Evolutionary conservation across 2,888 invertebrate species (phyloP).

Genomic region (Trissolcus japonicus): DNA sequence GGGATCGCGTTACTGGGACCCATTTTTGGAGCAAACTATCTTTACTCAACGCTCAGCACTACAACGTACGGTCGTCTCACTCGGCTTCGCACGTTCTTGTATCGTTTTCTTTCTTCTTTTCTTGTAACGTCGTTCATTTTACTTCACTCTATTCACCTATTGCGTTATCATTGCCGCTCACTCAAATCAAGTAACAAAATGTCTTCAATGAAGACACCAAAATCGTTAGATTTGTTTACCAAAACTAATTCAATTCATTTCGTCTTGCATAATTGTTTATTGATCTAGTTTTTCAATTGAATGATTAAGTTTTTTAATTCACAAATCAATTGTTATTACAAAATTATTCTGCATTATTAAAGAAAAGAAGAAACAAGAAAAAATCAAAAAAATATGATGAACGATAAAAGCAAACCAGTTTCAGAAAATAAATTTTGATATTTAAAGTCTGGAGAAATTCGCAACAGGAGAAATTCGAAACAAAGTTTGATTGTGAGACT

Average conservation of each 20-base stretch:
- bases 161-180: constrained; percentile 63
- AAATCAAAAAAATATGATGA: no score
- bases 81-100: constrained; percentile 49
- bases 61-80: constrained; percentile 59
- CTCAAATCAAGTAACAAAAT: constrained; percentile 71
- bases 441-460: no score
- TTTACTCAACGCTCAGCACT: constrained; percentile 72
- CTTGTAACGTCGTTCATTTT: constrained; percentile 48
- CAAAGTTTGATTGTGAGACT: constrained; percentile 1
- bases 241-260: neutral
- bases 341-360: neutral
- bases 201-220: constrained; percentile 71
- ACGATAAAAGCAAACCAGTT: no score
- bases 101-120: constrained; percentile 36
- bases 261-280: neutral
- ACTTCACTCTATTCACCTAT: constrained; percentile 60
- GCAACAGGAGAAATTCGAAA: no score
- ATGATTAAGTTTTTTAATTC: neutral
- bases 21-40: constrained; percentile 82
- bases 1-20: constrained; percentile 81
- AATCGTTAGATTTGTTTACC: constrained; percentile 18
- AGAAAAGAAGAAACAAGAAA: no score
- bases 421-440: no score
- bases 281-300: neutral
- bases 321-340: neutral